These are phyloP conservation scores for Piprites chloris DNA, from an alignment of 2,113 vertebrate genomes.

Conservation along the genomic window DNA sequence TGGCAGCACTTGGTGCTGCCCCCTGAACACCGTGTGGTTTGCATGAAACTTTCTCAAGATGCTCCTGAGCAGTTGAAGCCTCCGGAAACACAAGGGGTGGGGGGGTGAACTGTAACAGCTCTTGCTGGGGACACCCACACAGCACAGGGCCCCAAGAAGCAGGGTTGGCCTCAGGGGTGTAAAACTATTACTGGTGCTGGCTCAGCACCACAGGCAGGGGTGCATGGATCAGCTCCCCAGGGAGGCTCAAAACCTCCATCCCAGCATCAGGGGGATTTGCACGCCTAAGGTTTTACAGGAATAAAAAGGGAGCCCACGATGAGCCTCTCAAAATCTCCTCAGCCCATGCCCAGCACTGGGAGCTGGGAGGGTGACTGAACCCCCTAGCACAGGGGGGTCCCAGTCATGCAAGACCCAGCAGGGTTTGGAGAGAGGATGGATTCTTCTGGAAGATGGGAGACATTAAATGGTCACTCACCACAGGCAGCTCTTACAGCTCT, in stretches of 20 bases:
- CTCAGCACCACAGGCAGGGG: background rate
- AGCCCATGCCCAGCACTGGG: background rate
- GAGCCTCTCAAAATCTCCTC: background rate
- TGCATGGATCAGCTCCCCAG: background rate
- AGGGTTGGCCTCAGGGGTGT: fast-evolving
- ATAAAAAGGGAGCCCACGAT: background rate
- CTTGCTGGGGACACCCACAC: fast-evolving
- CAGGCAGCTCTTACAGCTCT: background rate
- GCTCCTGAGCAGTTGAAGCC: background rate
- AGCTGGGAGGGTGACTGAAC: fast-evolving
- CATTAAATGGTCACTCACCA: background rate
- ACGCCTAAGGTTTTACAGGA: background rate
- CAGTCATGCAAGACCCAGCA: background rate
- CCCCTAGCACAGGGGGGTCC: background rate
- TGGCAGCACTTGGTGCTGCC: background rate
- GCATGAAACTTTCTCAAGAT: background rate
- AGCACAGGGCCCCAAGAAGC: background rate
- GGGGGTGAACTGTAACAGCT: background rate
- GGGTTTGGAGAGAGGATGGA: background rate
- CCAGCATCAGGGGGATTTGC: background rate
- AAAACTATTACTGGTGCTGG: background rate
- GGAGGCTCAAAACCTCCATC: background rate
- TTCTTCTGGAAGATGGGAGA: background rate
- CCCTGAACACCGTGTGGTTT: background rate
- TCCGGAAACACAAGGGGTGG: background rate